Base-by-base conservation (phyloP, 2,888 invertebrate species). In the Phoenoteleia sp. region DNA sequence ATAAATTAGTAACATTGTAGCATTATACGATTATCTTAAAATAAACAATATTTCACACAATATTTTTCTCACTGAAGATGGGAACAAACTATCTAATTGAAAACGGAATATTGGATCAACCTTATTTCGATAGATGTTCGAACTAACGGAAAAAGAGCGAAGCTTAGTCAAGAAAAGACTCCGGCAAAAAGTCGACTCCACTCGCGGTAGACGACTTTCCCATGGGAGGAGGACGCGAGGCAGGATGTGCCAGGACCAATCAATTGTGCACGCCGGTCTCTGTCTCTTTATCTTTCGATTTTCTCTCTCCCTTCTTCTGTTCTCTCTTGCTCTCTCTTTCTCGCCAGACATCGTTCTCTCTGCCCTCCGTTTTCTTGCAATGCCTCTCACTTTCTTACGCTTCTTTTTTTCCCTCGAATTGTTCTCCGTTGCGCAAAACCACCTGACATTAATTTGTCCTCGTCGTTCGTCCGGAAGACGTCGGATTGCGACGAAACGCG, bases 171-270 rank as follows among this genome's bases (percentile, higher is more conserved):
- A 86, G 81, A 64, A 85, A 87, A 86, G 86, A 76, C 80, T 80
- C 25, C 17, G 52, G 69, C 85, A 87, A 87, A 87, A 85, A 87
- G 81, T 76, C 56, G 79, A 81, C 58, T 83, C 64, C 85, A 85
- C 87, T 89, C 88, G 89, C 90, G 88, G 89, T 90, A 90, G 88
- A 92, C 91, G 92, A 92, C 91, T 93, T 93, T 93, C 93, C 92
- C 92, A 93, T 93, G 92, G 89, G 87, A 85, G 88, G 90, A 88
- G 89, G 88, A 88, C 87, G 90, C 87, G 89, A 89, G 89, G 90
- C 90, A 93, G 92, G 93, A 93, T 92, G 90, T 91, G 90, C 93
- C 93, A 93, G 93, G 93, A 93, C 93, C 92, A 92, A 93, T 93
- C 93, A 92, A 93, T 93, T 93, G 93, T 92, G 89, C 89, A 93